Conservation (phyloP, 2,888 invertebrate genomes). For the Cenopis cana region DNA sequence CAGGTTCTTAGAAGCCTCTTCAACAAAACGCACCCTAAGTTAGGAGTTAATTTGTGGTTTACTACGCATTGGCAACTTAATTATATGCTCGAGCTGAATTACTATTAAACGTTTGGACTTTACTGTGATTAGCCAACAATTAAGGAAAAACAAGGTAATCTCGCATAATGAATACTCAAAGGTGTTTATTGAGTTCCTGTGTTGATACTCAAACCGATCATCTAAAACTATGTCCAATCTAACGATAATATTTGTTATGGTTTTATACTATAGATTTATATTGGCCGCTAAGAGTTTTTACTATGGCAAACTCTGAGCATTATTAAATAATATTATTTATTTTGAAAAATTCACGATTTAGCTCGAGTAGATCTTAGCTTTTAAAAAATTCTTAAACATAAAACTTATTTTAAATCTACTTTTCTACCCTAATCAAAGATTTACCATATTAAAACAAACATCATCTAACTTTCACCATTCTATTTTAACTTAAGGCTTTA, state of each 20-base stretch:
- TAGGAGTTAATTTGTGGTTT: conserved; percentile 28
- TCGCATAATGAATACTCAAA: conserved; percentile 10
- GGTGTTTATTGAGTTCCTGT: not conserved
- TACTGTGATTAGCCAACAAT: conserved; percentile 19
- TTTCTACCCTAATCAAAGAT: no score
- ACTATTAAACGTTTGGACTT: conserved; percentile 25
- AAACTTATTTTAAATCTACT: no score
- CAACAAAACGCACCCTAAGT: conserved; percentile 4
- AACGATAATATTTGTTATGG: not conserved
- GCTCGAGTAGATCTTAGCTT: no score
- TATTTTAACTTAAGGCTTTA: no score
- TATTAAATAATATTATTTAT: no score
- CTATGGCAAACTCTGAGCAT: no score
- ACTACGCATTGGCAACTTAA: conserved; percentile 28
- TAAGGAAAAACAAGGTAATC: conserved; percentile 23
- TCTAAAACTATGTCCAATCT: not conserved
- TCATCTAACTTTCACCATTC: no score
- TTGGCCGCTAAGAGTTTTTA: no score
- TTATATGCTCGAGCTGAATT: conserved; percentile 20
- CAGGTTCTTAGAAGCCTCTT: conserved; percentile 16
- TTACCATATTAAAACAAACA: no score
- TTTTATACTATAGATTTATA: no score
- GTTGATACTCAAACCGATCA: not conserved
- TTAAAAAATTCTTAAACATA: no score
- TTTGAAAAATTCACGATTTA: no score